Base-by-base conservation (phyloP, 2,888 invertebrate genomes). In the Crocallis elinguaria region DNA sequence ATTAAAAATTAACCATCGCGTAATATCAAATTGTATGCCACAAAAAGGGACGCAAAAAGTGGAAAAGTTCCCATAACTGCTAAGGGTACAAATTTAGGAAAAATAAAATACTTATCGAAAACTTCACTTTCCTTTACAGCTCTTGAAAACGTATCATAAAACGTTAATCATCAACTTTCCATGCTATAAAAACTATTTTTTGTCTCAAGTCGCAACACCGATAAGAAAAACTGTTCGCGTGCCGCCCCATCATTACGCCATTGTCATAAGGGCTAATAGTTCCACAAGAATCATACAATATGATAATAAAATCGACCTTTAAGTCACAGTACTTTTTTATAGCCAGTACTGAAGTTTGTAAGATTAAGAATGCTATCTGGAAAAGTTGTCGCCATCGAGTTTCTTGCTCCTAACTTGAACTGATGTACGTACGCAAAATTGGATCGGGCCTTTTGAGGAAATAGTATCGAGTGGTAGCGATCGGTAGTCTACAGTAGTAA, bases 181-280 rank as follows among this genome's bases (percentile, higher is more conserved):
- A 56, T 46, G 59, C 58, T 52, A 53, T 67, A 66, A 67, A 64
- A 63, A 64, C 60, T 60, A 62, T 63, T 62, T 61, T 61, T 59
- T 60, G 58, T 58, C 57, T 58, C 51, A 51, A 49, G 62, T 67
- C 70, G 66, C 66, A 65, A 71, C 67, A 63, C 66, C 71, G 73
- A 80, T 80, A 85, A 83, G 80, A 86, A 86, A 86, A 88, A 80
- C 73, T 71, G 76, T 64, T 89, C 67, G 91, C 91, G 90, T 91
- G 91, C 73, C 69, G 55, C 49, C 64, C 67, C 66, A 76, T 86
- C 90, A 89, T 91, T 91, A 91, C 69, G 68, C 69, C 77, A 78
- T 89, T 89, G 89, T 88, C 89, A 85, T 90, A 89, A 88, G 90
- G 85, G 86, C 84, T 91, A 89, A 91, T 91, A 89, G 90, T 78